Evolutionary conservation across 2,888 invertebrate species (phyloP), one percentile per base, ranked within the genome.

Genomic region (Metalampra italica): DNA sequence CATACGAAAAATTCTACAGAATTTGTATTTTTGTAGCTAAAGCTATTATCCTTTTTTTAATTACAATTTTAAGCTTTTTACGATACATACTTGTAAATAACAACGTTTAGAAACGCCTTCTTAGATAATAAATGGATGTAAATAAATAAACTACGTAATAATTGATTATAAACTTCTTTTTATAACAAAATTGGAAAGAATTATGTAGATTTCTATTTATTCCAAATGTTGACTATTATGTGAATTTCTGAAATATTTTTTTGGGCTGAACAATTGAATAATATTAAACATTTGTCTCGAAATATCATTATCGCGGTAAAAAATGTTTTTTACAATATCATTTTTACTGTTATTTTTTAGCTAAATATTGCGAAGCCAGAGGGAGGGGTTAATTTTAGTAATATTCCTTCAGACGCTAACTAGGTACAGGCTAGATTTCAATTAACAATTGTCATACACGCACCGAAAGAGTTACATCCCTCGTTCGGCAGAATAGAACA

Each of bases 81-180:
- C 40, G 15, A 48, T 42, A 48, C 14, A 41, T 54, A 63, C 59
- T 60, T 62, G 63, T 55, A 55, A 56, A 67, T 60, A 76, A 75
- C 71, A 69, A 68, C 53, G 58, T 73, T 76, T 85, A 85, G 83
- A 68, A 77, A 74, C 69, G 86, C 86, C 86, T 86, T 86, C 83
- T 77, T 85, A 85, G 83, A 75, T 70, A 69, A 68, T 65, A 71
- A 63, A 56, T 65, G 62, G 57, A 64, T 78, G 76, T 78, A 78
- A 66, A 78, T 78, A 66, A 49, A 53, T 56, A 54, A 45, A 29
- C 29, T 44, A 48, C 36, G 56, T 69, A 64, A 68, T 64, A 64
- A 59, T 64, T 61, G 44, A 66, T 69, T 62, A 59, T 62, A 52
- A 58, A 54, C 56, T 64, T 64, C 58, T 56, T 66, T 69, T 65